These are phyloP conservation scores for Sakesphorus luctuosus DNA, from an alignment of 2,113 vertebrate genomes.

Conservation along the genomic window DNA sequence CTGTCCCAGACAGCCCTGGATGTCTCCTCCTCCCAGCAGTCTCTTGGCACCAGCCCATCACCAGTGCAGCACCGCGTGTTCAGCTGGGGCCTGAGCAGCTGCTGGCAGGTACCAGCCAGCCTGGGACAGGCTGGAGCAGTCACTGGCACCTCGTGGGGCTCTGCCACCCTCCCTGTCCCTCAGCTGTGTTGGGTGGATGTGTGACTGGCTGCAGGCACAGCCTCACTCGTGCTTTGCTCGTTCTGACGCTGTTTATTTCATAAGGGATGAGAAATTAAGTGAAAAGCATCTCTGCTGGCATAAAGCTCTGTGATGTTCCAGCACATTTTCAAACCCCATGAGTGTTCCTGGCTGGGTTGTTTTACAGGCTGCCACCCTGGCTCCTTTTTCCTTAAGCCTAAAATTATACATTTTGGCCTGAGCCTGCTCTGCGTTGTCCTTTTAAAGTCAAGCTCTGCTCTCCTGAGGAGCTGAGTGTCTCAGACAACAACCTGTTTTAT, in stretches of 20 bases:
- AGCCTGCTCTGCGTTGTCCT: neutral
- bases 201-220: neutral
- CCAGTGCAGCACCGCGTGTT: accelerated
- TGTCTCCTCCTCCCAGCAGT: neutral
- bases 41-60: neutral
- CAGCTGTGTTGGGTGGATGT: neutral
- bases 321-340: neutral
- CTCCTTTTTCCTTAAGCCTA: neutral
- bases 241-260: neutral
- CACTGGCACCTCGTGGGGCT: neutral
- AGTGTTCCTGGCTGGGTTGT: neutral
- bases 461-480: neutral
- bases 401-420: neutral
- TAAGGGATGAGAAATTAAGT: neutral
- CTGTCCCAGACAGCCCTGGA: neutral
- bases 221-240: accelerated
- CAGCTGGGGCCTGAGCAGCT: neutral
- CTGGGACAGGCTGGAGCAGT: neutral
- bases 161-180: neutral
- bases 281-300: neutral
- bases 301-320: neutral
- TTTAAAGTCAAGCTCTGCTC: conserved; percentile 6
- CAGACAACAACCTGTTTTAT: neutral
- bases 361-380: neutral
- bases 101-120: neutral